These are phyloP conservation scores for Melieria crassipennis DNA, from an alignment of 2,888 invertebrate species.

Conservation along the genomic window DNA sequence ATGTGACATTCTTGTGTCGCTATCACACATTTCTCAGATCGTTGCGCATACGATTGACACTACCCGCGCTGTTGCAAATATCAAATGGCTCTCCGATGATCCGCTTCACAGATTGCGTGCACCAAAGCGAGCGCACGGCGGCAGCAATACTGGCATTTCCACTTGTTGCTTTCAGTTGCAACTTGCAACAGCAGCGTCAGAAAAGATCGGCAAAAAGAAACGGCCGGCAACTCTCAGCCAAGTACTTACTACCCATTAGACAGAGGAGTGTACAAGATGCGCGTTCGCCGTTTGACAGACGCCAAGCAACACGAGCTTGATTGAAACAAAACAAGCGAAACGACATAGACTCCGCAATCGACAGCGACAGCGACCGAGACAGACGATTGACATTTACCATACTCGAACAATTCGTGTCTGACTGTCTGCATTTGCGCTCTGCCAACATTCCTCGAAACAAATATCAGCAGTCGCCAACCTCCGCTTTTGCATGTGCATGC, in stretches of 20 bases:
- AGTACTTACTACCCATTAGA: too few species aligned
- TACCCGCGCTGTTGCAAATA: constrained; percentile 23
- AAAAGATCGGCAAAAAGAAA: background rate
- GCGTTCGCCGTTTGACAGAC: background rate
- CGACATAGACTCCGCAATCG: constrained; percentile 4
- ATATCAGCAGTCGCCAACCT: too few species aligned
- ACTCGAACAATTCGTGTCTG: too few species aligned
- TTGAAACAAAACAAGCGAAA: constrained; percentile 12
- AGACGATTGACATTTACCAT: constrained; percentile 20
- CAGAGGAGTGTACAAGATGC: too few species aligned
- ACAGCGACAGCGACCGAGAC: background rate
- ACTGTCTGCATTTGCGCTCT: too few species aligned
- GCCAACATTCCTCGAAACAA: too few species aligned
- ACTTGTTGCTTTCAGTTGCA: constrained; percentile 26
- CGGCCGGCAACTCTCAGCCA: background rate
- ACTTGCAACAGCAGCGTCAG: constrained; percentile 13
- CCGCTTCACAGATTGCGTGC: background rate
- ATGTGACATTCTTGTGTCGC: constrained; percentile 20
- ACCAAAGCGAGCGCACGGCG: background rate
- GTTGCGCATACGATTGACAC: background rate
- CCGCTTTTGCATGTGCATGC: too few species aligned
- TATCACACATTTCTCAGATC: too few species aligned
- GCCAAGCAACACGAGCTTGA: background rate
- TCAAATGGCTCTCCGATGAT: constrained; percentile 22
- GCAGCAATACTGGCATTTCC: constrained; percentile 26